Percentiles rank a stretch among this genome's conserved stretches.
These are phyloP conservation scores for Ameiurus melas DNA, from an alignment of 2,113 vertebrate species.

Conservation along the genomic window DNA sequence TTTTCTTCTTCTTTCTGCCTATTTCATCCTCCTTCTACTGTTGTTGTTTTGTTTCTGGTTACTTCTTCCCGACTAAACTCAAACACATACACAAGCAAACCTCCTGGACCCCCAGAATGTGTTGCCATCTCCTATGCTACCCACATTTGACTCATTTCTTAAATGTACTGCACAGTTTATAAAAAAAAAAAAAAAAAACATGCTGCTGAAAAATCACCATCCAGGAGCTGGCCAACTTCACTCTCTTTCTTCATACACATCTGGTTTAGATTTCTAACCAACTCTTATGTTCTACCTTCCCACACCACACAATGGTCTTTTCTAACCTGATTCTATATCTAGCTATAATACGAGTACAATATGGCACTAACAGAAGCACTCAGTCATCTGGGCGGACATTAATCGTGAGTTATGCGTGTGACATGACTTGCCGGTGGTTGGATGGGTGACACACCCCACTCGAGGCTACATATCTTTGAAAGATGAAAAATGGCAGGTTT, in stretches of 20 bases:
- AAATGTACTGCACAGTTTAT: constrained; percentile 55
- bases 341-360: neutral
- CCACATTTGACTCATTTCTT: constrained; percentile 57
- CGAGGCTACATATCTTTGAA: constrained; percentile 8
- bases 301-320: constrained; percentile 66
- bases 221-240: constrained; percentile 46
- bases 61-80: neutral
- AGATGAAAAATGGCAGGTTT: constrained; percentile 52
- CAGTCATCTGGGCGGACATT: constrained; percentile 2
- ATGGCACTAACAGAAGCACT: constrained; percentile 12
- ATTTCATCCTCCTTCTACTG: neutral
- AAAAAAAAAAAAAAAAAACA: constrained; percentile 45
- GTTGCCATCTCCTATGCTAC: constrained; percentile 52
- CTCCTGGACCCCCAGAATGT: constrained; percentile 36
- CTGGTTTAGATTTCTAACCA: constrained; percentile 71
- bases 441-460: constrained; percentile 35
- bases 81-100: neutral
- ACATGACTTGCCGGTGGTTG: constrained; percentile 50
- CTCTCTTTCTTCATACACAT: constrained; percentile 60
- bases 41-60: neutral
- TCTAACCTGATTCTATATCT: constrained; percentile 45
- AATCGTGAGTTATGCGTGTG: constrained; percentile 35
- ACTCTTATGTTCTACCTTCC: constrained; percentile 62
- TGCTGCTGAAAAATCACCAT: constrained; percentile 48
- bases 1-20: neutral